Conservation (phyloP, 2,113 vertebrate species). For the Salvelinus fontinalis region DNA sequence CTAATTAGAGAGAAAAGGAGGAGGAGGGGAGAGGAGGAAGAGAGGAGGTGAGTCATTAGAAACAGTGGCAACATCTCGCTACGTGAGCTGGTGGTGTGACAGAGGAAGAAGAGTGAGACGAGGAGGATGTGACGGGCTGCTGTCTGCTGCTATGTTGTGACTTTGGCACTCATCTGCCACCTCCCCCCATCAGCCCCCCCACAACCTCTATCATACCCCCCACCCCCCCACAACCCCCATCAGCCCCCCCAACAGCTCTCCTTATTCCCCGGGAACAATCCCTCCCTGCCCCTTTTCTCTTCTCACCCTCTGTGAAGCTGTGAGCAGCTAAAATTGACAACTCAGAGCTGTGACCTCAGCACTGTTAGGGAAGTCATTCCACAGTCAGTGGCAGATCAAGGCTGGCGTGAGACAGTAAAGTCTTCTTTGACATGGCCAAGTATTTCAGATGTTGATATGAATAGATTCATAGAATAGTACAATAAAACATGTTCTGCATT, state of each 20-base stretch:
- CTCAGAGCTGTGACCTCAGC: slow-evolving; percentile 68
- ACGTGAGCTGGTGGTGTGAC: not conserved
- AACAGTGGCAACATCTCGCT: not conserved
- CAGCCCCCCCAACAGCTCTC: slow-evolving; percentile 58
- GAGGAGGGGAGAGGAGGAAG: too few relatives aligned
- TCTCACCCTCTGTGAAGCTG: slow-evolving; percentile 54
- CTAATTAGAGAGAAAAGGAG: too few relatives aligned
- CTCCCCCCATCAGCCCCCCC: slow-evolving; percentile 33
- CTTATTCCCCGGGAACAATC: slow-evolving; percentile 60
- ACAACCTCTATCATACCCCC: slow-evolving; percentile 55
- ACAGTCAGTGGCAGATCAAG: slow-evolving; percentile 51
- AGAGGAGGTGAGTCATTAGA: not conserved
- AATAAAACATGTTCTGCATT: too few relatives aligned
- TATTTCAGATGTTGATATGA: too few relatives aligned
- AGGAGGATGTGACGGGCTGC: not conserved
- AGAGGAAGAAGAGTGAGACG: not conserved
- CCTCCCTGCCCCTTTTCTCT: slow-evolving; percentile 36
- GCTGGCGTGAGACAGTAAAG: slow-evolving; percentile 30
- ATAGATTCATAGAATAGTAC: too few relatives aligned
- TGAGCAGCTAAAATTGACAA: slow-evolving; percentile 56
- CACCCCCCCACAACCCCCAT: slow-evolving; percentile 24
- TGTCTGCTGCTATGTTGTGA: not conserved
- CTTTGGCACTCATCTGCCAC: slow-evolving; percentile 30
- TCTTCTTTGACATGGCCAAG: too few relatives aligned
- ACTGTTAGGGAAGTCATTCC: slow-evolving; percentile 59